Evolutionary conservation across 1,140 invertebrate genomes (phyloP), one percentile per base, ranked within the genome.

Genomic region (Lepidurus couesii): DNA sequence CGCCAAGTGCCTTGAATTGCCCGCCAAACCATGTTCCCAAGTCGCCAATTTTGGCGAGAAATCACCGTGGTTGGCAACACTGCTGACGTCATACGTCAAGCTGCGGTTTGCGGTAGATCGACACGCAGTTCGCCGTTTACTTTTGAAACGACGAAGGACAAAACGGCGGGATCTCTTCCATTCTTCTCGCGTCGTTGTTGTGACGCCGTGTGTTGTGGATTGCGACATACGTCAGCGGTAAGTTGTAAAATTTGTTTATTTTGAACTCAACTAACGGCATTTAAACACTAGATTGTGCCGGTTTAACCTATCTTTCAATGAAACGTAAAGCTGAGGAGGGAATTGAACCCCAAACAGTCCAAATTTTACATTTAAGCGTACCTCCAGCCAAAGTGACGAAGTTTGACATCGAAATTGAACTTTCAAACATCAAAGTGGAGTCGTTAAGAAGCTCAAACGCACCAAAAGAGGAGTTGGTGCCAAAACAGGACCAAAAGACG

Each of bases 391-490:
- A 65, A 65, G 53, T 65, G 16, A 65, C 16, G 53, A 65, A 65
- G 53, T 13, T 65, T 16, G 53, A 65, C 53, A 16, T 65, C 7
- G 21, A 65, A n/a, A n/a, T 65, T 21, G 53, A 9, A 16, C 21
- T 7, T 65, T 13, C 53, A 65, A 21, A 7, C 53, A n/a, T 65
- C 53, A 65, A 65, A 65, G 53, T 65, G 53, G 53, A 65, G 53
- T 21, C 53, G 16, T 21, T n/a, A 16, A 13, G 16, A 7, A 65
- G 13, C 0, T n/a, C 53, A 9, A 65, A 65, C 53, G 53, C 53
- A 16, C 53, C 53, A 65, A 65, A 13, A n/a, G 53, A 65, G 53
- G 53, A 65, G n/a, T 65, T 65, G 53, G 53, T 65, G 53, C 53
- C 16, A 6, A 65, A 65, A 21, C 2, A 47, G 10, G 21, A 65